Conservation (phyloP, 2,797 vertebrate species). For the Sternotherus odoratus region DNA sequence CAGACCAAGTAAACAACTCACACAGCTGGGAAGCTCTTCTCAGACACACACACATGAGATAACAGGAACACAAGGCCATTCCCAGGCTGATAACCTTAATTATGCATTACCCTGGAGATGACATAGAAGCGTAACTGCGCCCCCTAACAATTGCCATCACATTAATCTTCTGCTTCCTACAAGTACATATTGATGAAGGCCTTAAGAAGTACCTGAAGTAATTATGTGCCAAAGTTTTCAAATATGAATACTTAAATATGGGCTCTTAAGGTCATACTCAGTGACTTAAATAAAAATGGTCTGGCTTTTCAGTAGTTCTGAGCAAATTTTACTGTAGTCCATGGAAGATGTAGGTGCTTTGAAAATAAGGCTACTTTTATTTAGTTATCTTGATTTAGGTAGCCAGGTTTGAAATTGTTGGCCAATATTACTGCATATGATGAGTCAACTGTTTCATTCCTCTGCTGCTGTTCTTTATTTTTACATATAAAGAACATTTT, state of each 20-base stretch:
- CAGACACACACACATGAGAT: too few species aligned
- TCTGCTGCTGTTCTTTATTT: constrained; percentile 4
- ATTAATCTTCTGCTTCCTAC: too few species aligned
- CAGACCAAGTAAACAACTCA: too few species aligned
- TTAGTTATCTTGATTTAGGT: background rate
- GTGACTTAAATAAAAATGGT: background rate
- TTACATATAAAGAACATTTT: background rate
- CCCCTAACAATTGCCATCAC: too few species aligned
- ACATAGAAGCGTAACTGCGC: too few species aligned
- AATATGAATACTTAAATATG: background rate
- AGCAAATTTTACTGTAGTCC: background rate
- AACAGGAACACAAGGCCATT: too few species aligned
- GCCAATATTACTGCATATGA: background rate
- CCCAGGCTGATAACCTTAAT: too few species aligned
- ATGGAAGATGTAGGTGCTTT: background rate
- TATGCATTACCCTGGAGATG: too few species aligned
- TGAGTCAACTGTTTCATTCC: background rate
- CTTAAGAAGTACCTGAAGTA: constrained; percentile 16
- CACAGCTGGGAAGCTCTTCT: too few species aligned
- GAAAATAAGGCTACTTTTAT: background rate
- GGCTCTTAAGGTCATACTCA: background rate
- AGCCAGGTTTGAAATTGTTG: background rate
- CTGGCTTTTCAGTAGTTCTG: constrained; percentile 8
- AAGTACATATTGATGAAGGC: background rate
- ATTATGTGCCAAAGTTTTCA: background rate